Evolutionary conservation across 2,797 vertebrate species (phyloP).

Genomic region (Artibeus jamaicensis): DNA sequence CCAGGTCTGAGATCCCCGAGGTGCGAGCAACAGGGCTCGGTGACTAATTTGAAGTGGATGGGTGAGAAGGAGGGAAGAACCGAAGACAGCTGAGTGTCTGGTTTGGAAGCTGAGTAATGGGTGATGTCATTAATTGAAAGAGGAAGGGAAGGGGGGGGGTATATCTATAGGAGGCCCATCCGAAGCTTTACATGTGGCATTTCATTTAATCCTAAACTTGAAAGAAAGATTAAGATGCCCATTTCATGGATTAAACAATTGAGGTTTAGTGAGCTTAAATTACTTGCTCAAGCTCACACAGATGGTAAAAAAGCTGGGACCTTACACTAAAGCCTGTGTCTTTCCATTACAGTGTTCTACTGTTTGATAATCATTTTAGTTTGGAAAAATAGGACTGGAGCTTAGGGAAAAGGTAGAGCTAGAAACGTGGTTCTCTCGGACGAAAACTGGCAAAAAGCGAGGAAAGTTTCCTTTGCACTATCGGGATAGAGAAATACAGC

Average conservation of each 20-base stretch:
- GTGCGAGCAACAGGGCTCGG: not conserved
- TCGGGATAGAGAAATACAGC: not conserved
- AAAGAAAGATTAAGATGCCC: not conserved
- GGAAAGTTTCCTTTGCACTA: not conserved
- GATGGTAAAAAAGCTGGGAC: not conserved
- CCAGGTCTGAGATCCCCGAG: not conserved
- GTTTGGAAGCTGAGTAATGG: conserved; percentile 29
- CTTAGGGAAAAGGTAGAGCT: not conserved
- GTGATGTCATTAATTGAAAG: not conserved
- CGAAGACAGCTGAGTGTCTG: not conserved
- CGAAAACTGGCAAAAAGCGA: not conserved
- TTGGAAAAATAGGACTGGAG: not conserved
- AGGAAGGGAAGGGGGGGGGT: not conserved
- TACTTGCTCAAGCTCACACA: not conserved
- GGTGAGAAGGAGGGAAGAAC: not conserved
- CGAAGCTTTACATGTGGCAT: not conserved
- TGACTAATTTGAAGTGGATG: not conserved
- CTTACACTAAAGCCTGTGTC: not conserved
- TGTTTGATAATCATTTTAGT: not conserved
- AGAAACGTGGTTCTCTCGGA: not conserved
- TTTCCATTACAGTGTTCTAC: not conserved
- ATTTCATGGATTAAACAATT: not conserved
- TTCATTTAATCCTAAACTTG: not conserved
- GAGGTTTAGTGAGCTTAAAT: not conserved
- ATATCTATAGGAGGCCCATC: not conserved